Evolutionary conservation across 2,113 vertebrate species (phyloP), one percentile per base, ranked within the genome.

Genomic region (Aramus guarauna): DNA sequence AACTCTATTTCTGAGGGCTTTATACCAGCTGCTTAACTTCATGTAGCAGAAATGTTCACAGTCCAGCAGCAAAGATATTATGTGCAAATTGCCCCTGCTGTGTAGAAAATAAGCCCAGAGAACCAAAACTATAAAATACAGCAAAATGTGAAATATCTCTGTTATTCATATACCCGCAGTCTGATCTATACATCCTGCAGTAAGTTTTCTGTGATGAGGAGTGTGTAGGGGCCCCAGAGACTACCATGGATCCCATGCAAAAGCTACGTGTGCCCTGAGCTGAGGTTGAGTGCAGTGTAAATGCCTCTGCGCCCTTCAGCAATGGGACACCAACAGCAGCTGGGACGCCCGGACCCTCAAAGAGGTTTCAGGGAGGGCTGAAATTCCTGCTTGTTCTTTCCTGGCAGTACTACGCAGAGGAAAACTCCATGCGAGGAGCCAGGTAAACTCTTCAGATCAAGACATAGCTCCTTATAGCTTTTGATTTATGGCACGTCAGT

Each of bases 31-130:
- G 71, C 89, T 96, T 93, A 91, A 91, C 86, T 96, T 68, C 72
- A 27, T 2, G 26, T 8, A 89, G 90, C 74, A 85, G 41, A 91
- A 96, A 92, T 73, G 74, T 82, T 90, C 82, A 72, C 67, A 85
- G 92, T 76, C 94, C 95, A 88, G 96, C 73, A 92, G 88, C 88
- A 95, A 66, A 87, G 94, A 88, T 50, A 88, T 88, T 55, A 86
- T 37, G 59, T 91, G 81, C 92, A 93, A 95, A 95, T 96, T 80
- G 59, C 59, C 58, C 69, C 80, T 86, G 93, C 90, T 95, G 92
- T 12, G 92, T 15, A 58, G 63, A 47, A 94, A 92, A 95, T 78
- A 71, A 94, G 80, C 76, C 76, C 0, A 0, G 73, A 94, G 77
- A 94, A 64, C 32, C 53, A 30, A 69, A 91, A 53, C 58, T 60